Evolutionary conservation across 2,797 vertebrate genomes (phyloP).

Genomic region (Glossophaga mutica): DNA sequence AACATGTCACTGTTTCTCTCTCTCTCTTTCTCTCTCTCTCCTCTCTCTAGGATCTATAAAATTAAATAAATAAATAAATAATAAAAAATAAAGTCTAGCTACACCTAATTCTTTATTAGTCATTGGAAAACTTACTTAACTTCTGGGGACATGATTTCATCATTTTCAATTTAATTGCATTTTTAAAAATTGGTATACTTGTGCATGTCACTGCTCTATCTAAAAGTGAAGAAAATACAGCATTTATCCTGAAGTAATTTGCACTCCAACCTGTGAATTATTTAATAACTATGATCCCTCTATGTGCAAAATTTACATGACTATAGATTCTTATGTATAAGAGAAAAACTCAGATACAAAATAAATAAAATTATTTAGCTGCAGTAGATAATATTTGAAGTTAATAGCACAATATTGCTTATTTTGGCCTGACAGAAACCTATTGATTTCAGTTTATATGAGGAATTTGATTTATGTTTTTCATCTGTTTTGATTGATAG

Average conservation of each 20-base stretch:
- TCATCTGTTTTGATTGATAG: slow-evolving; percentile 45
- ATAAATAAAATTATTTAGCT: slow-evolving; percentile 44
- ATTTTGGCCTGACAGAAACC: background rate
- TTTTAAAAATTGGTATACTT: background rate
- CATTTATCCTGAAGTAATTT: background rate
- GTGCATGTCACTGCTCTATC: background rate
- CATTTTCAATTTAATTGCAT: background rate
- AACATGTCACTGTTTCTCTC: no score
- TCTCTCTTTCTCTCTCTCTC: no score
- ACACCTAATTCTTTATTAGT: background rate
- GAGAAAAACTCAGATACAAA: background rate
- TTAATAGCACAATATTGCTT: slow-evolving; percentile 37
- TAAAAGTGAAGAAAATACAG: background rate
- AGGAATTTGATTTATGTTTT: slow-evolving; percentile 33
- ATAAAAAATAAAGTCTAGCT: background rate
- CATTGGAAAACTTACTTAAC: background rate
- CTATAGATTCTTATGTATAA: background rate
- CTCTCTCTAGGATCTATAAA: no score
- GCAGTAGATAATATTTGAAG: slow-evolving; percentile 36
- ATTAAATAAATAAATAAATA: no score
- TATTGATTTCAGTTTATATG: slow-evolving; percentile 38
- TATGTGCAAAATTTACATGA: background rate
- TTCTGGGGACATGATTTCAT: background rate
- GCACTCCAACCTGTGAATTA: background rate
- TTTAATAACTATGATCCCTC: background rate